Conservation (phyloP, 2,797 vertebrate genomes). For the Paramormyrops hopkinsi region DNA sequence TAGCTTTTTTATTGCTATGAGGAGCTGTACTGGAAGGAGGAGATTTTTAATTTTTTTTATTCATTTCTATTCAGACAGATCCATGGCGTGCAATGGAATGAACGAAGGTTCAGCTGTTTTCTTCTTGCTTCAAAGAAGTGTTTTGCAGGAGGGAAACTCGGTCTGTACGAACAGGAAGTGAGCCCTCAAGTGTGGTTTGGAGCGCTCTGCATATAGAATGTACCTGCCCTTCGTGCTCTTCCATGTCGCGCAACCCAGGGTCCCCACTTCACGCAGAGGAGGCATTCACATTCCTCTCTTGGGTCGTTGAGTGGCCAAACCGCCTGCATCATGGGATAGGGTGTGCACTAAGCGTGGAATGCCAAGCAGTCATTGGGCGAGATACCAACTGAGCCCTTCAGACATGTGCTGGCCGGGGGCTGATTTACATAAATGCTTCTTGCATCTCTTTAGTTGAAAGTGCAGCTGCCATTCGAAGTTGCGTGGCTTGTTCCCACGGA, state of each 20-base stretch:
- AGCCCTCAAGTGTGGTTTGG: constrained; percentile 3
- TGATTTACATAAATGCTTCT: neutral
- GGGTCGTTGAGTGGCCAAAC: neutral
- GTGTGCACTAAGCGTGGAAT: neutral
- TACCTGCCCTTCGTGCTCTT: neutral
- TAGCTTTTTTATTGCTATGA: neutral
- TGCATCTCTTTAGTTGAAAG: neutral
- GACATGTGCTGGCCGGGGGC: neutral
- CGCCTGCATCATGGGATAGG: neutral
- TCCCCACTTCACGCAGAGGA: neutral
- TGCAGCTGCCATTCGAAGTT: neutral
- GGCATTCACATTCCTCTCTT: neutral
- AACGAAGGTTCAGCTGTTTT: neutral
- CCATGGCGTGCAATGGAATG: neutral
- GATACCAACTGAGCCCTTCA: neutral
- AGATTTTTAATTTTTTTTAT: neutral
- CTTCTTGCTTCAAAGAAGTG: neutral
- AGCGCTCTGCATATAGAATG: constrained; percentile 8
- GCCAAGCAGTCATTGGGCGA: neutral
- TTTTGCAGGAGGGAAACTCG: neutral
- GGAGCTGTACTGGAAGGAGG: neutral
- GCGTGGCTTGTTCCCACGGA: neutral
- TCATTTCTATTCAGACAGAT: neutral
- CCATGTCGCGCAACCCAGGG: neutral
- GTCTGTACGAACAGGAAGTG: constrained; percentile 21